Evolutionary conservation across 2,113 vertebrate genomes (phyloP).

Genomic region (Nycticryphes semicollaris): DNA sequence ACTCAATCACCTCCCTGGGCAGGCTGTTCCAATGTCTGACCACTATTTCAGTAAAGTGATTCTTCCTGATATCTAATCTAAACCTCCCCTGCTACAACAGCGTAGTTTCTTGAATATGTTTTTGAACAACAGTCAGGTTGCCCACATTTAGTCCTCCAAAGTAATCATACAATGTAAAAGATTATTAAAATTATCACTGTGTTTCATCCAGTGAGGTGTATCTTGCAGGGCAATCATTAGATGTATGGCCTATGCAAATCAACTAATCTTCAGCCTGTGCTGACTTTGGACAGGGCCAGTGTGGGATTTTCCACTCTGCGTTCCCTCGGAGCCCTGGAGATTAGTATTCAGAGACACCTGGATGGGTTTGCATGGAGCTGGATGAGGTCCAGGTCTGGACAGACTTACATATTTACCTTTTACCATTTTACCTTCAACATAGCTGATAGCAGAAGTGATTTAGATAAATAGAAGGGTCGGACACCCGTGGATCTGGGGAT

Average conservation of each 20-base stretch:
- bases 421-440: conserved; percentile 5
- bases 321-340: background rate
- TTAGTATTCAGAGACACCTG: background rate
- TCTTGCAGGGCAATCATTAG: background rate
- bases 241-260: background rate
- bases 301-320: background rate
- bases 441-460: conserved; percentile 43
- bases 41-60: too few relatives aligned
- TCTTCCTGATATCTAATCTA: too few relatives aligned
- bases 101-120: background rate
- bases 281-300: background rate
- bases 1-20: too few relatives aligned
- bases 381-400: conserved; percentile 3
- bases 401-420: conserved; percentile 20
- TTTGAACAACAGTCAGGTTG: background rate
- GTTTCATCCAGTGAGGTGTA: background rate
- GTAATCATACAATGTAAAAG: background rate
- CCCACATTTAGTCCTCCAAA: background rate
- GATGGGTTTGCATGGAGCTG: background rate
- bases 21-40: too few relatives aligned
- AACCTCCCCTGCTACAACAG: too few relatives aligned
- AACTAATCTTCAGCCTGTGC: background rate
- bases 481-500: background rate
- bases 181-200: background rate
- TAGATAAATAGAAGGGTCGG: conserved; percentile 24